A percentile compares a stretch with the other conserved stretches of the same genome.
Evolutionary conservation across 2,888 invertebrate genomes (phyloP).

Genomic region (Oscheius sp.): DNA sequence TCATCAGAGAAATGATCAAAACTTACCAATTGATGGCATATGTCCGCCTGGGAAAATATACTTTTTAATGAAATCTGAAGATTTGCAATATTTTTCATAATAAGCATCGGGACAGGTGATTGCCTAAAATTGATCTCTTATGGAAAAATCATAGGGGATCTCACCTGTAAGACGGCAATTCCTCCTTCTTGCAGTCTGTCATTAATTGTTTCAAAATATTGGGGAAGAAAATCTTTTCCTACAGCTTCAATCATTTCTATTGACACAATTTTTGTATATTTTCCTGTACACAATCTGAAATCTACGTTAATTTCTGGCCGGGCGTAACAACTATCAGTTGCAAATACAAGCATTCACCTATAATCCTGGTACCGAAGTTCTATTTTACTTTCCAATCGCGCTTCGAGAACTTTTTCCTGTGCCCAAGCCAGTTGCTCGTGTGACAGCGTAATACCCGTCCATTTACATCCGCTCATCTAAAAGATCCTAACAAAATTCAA

Average conservation of each 20-base stretch:
- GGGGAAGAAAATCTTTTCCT: conserved; percentile 64
- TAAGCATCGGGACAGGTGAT: conserved; percentile 65
- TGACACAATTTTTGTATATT: conserved; percentile 57
- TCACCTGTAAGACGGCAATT: conserved; percentile 59
- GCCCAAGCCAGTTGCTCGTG: conserved; percentile 64
- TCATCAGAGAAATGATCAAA: not conserved
- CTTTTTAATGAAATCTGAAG: conserved; percentile 69
- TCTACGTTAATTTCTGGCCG: not conserved
- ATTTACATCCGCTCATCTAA: conserved; percentile 56
- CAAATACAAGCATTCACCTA: too few species aligned
- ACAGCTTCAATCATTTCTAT: conserved; percentile 71
- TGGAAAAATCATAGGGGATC: too few species aligned
- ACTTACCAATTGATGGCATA: conserved; percentile 58
- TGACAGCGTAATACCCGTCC: conserved; percentile 69
- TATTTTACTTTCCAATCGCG: conserved; percentile 56
- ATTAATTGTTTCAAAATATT: conserved; percentile 62
- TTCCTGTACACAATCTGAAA: conserved; percentile 58
- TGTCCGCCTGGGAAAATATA: conserved; percentile 71
- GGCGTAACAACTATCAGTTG: too few species aligned
- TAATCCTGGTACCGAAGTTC: conserved; percentile 66
- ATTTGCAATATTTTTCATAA: conserved; percentile 62
- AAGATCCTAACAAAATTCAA: not conserved
- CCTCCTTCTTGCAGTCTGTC: conserved; percentile 60
- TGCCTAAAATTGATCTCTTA: conserved; percentile 45
- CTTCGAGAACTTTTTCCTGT: conserved; percentile 52